Conservation (phyloP, 2,797 vertebrate genomes). For the Orientallactaga sibirica region DNA sequence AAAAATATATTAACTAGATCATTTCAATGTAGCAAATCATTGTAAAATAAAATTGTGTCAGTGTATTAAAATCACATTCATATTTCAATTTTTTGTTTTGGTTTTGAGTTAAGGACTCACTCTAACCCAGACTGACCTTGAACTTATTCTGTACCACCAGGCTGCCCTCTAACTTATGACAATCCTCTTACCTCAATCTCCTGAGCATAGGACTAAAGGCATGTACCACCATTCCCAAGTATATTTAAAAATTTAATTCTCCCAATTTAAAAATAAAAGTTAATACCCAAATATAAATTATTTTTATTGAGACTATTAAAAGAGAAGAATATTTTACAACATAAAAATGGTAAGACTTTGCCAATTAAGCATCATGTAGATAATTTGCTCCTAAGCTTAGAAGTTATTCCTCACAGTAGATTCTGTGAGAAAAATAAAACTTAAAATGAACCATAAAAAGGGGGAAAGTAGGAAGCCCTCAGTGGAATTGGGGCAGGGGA, state of each 20-base stretch:
- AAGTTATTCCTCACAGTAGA: constrained; percentile 40
- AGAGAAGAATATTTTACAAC: constrained; percentile 63
- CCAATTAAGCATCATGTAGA: constrained; percentile 29
- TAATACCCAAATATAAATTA: too few species aligned
- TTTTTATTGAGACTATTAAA: constrained; percentile 53
- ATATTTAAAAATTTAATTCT: constrained; percentile 70
- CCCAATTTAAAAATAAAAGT: constrained; percentile 33
- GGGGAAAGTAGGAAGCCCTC: too few species aligned
- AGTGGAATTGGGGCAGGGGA: too few species aligned
- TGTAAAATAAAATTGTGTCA: constrained; percentile 62
- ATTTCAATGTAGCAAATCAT: constrained; percentile 53
- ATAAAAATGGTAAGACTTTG: constrained; percentile 48
- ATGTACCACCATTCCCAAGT: not conserved
- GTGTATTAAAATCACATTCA: constrained; percentile 50
- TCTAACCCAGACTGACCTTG: too few species aligned
- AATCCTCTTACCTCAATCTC: too few species aligned
- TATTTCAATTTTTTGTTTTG: not conserved
- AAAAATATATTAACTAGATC: constrained; percentile 60
- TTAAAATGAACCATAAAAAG: constrained; percentile 61
- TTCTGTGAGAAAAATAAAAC: constrained; percentile 63
- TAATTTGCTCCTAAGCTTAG: constrained; percentile 69
- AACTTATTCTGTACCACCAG: too few species aligned
- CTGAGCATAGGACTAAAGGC: too few species aligned
- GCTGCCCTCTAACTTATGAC: too few species aligned
- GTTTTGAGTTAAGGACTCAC: too few species aligned